phyloP scores from a whole-genome alignment of 2,113 vertebrate species.

The Eolophus roseicapilla region DNA sequence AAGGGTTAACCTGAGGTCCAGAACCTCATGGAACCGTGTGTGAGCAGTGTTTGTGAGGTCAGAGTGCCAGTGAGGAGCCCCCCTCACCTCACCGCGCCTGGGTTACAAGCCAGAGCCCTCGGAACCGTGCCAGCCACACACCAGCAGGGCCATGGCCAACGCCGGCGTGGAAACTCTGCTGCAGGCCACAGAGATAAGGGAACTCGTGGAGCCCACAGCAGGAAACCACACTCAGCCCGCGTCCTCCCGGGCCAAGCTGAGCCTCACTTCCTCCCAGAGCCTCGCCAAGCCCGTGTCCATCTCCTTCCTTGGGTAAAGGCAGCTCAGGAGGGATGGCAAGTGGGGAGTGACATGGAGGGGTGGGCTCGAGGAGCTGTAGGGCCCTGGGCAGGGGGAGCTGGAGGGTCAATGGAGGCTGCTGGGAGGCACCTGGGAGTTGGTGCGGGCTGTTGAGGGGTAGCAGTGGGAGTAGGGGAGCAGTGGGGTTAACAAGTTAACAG shows the following conservation, averaged over 20 bases:
- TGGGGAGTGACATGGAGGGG: neutral
- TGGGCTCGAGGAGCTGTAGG: neutral
- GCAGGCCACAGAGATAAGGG: neutral
- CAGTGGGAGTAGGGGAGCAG: accelerated
- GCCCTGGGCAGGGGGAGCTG: neutral
- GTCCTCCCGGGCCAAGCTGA: neutral
- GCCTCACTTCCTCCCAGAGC: neutral
- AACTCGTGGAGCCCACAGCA: accelerated
- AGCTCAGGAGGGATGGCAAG: neutral
- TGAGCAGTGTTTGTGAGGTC: neutral
- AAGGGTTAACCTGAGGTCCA: neutral
- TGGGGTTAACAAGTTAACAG: neutral
- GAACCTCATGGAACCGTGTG: neutral
- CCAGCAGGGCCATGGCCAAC: neutral
- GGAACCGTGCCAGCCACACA: neutral
- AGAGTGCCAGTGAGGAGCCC: neutral
- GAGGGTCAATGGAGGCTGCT: neutral
- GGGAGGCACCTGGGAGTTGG: neutral
- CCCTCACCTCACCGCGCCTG: no score
- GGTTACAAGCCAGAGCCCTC: neutral
- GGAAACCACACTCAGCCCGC: neutral
- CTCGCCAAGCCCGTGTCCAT: accelerated
- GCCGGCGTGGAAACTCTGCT: accelerated
- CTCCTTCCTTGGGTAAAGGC: neutral
- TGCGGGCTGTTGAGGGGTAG: neutral